Evolutionary conservation across 2,113 vertebrate species (phyloP).

Genomic region (Helogale parvula): DNA sequence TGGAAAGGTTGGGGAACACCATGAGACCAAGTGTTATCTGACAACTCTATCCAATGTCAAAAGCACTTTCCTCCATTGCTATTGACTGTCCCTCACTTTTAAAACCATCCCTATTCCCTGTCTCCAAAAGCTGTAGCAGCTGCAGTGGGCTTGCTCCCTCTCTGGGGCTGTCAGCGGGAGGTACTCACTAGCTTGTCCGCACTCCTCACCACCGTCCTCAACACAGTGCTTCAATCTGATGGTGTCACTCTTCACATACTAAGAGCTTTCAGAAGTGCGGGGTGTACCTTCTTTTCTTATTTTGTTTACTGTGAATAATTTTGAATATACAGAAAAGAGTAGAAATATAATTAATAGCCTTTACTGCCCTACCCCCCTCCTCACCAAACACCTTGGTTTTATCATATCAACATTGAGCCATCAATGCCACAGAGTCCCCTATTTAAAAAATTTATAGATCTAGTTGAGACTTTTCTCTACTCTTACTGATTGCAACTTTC

Average conservation of each 20-base stretch:
- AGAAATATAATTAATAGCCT: neutral
- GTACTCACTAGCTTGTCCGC: too few relatives aligned
- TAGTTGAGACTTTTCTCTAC: neutral
- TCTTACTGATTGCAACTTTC: neutral
- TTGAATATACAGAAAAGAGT: neutral
- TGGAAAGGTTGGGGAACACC: neutral
- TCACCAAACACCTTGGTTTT: neutral
- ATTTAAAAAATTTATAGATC: neutral
- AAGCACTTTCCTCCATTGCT: neutral
- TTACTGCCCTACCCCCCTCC: neutral
- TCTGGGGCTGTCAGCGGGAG: neutral
- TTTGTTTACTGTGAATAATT: neutral
- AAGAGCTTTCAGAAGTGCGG: neutral
- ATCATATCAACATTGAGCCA: neutral
- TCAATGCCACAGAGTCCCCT: neutral
- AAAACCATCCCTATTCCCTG: neutral
- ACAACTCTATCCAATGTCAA: neutral
- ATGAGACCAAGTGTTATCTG: neutral
- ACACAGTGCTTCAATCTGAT: neutral
- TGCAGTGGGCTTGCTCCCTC: neutral
- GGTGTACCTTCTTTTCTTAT: neutral
- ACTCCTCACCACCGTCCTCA: neutral
- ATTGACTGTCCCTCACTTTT: neutral
- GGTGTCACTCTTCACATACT: neutral
- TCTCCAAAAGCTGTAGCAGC: neutral